These are phyloP conservation scores for Lamellibrachia satsuma DNA, from an alignment of 2,888 invertebrate genomes.

Conservation along the genomic window DNA sequence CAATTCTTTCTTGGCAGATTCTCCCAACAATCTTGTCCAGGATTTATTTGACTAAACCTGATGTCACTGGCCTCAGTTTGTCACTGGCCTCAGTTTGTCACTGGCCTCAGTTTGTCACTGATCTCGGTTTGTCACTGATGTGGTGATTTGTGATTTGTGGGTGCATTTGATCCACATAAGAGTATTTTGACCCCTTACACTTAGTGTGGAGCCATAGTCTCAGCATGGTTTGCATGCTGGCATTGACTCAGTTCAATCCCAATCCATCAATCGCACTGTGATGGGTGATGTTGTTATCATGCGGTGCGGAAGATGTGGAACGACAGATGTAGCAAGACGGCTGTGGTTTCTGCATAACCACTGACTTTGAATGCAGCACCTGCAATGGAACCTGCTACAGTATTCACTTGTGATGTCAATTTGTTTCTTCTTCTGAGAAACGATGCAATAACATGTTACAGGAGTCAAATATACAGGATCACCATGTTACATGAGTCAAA, in stretches of 20 bases:
- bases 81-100: background rate
- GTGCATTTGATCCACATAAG: background rate
- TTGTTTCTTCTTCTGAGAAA: background rate
- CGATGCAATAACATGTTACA: background rate
- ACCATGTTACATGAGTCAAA: background rate
- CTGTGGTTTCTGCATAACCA: background rate
- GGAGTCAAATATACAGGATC: background rate
- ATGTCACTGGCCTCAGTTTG: background rate
- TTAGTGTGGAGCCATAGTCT: background rate
- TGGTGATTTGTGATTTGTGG: background rate
- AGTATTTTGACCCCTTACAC: background rate
- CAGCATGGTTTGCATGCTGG: background rate
- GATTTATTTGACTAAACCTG: too few species aligned
- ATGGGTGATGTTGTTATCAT: background rate
- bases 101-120: background rate
- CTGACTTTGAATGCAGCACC: background rate
- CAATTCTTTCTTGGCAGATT: background rate
- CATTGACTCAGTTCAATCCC: background rate
- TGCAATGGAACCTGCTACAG: background rate
- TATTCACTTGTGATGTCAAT: background rate
- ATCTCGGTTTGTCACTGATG: background rate
- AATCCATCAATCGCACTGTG: background rate
- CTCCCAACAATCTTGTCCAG: background rate
- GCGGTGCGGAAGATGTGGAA: background rate
- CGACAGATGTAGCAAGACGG: background rate